Evolutionary conservation across 2,113 vertebrate genomes (phyloP).

Genomic region (Gymnorhina tibicen): DNA sequence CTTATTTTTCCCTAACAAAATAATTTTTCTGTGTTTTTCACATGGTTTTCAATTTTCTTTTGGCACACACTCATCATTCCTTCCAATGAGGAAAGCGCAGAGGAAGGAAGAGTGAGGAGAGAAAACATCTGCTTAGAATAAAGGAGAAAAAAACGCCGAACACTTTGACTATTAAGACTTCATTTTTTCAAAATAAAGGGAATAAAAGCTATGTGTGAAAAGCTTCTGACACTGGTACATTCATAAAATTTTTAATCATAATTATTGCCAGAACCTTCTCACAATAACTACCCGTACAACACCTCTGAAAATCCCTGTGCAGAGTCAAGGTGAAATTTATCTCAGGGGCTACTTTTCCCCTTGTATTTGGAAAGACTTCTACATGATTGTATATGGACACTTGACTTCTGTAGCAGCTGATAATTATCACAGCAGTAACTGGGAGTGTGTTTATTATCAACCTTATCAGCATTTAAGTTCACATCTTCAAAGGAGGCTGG

Average conservation of each 20-base stretch:
- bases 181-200: neutral
- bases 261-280: neutral
- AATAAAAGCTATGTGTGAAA: neutral
- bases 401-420: neutral
- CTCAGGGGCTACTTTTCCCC: neutral
- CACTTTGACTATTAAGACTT: neutral
- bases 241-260: neutral
- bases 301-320: neutral
- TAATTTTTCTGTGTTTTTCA: conserved; percentile 4
- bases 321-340: neutral
- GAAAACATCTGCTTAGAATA: conserved; percentile 47
- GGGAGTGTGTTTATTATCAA: neutral
- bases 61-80: conserved; percentile 12
- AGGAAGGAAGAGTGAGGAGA: neutral
- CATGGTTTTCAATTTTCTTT: conserved; percentile 21
- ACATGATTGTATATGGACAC: neutral
- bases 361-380: neutral
- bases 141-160: neutral
- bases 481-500: neutral
- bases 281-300: neutral
- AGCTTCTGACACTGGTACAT: neutral
- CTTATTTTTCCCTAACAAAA: conserved; percentile 15
- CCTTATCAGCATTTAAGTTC: neutral
- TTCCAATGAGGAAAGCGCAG: neutral
- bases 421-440: neutral